Evolutionary conservation across 2,888 invertebrate species (phyloP), one percentile per base, ranked within the genome.

Genomic region (Acanthoscelides obtectus): DNA sequence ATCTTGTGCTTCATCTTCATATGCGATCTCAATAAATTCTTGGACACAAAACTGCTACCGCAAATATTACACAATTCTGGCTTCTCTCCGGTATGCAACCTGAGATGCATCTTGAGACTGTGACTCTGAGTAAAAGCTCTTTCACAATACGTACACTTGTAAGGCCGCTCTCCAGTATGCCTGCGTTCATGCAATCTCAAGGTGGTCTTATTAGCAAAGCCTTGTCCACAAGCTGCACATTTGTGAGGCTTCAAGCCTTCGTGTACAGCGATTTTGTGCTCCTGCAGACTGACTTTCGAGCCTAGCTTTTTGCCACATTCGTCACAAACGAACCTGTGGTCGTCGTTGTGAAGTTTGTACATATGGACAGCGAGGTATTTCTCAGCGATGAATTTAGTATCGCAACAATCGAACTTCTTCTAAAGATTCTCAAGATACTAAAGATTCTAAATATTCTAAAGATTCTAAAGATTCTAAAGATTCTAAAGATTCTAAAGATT

Each of bases 191-290:
- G 89, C 0, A 87, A 83, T 64, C 85, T 87, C 70, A 89, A 77
- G 0, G 88, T 88, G 69, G 87, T 87, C 72, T 87, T 86, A 74
- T 89, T 87, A 25, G 88, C 88, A 77, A 90, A 90, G 0, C 87
- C 81, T 75, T 89, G 89, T 65, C 87, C 87, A 73, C 90, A 90
- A 71, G 86, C 84, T 19, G 87, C 86, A 74, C 89, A 89, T 86
- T 87, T 79, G 70, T 77, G 75, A 63, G 85, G 83, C 75, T 86
- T 86, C 70, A 85, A 84, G 0, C 86, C 86, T 0, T 84, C 83
- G 77, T 82, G 82, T 8, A 78, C 79, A 22, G 77, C 73, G 3
- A 77, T 74, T 70, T 79, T 73, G 69, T 82, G 81, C 66, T 81
- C 80, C 21, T 81, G 80, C 20, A 82, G 72, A 27, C 79, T 77